A percentile compares a stretch with the other conserved stretches of the same genome.
Conservation (phyloP, 2,888 invertebrate genomes). For the Deilephila elpenor region DNA sequence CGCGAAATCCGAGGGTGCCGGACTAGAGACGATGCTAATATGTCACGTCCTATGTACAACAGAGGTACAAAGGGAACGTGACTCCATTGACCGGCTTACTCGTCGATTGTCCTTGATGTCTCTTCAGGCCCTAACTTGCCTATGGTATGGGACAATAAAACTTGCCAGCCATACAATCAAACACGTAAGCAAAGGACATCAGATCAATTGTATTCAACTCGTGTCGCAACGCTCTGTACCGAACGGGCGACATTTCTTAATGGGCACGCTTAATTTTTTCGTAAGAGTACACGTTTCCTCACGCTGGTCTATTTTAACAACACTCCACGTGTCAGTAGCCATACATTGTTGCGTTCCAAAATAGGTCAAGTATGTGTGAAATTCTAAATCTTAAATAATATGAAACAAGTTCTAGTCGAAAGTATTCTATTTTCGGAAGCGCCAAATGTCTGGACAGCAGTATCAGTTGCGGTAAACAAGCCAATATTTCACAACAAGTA, state of each 20-base stretch:
- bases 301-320: neutral
- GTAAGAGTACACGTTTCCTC: neutral
- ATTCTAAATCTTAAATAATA: neutral
- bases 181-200: slow-evolving; percentile 55
- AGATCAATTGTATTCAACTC: slow-evolving; percentile 65
- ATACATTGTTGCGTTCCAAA: neutral
- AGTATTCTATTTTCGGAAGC: neutral
- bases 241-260: slow-evolving; percentile 18
- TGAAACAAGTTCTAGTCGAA: neutral
- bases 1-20: slow-evolving; percentile 54
- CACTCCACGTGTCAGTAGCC: neutral
- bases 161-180: slow-evolving; percentile 59
- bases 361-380: slow-evolving; percentile 7
- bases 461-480: neutral
- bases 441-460: neutral
- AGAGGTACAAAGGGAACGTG: slow-evolving; percentile 54
- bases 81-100: slow-evolving; percentile 65
- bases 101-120: slow-evolving; percentile 66
- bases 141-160: slow-evolving; percentile 64
- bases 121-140: slow-evolving; percentile 56
- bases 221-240: slow-evolving; percentile 48
- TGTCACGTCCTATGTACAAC: slow-evolving; percentile 52
- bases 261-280: slow-evolving; percentile 35
- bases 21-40: slow-evolving; percentile 42
- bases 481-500: neutral